phyloP scores from a whole-genome alignment of 2,888 invertebrate species.

The Punctoribates punctum region DNA sequence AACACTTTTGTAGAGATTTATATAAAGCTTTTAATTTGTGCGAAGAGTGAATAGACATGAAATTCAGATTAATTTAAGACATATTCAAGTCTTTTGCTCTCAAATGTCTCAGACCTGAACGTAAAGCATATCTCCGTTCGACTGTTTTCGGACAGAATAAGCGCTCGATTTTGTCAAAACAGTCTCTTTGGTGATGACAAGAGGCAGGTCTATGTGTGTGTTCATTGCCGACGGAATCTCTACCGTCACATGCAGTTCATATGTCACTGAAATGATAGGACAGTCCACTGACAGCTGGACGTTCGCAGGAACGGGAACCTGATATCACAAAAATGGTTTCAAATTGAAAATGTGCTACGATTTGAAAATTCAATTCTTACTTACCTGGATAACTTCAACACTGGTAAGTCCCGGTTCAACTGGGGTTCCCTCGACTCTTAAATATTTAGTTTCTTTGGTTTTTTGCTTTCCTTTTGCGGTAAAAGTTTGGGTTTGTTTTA shows the following conservation, averaged over 20 bases:
- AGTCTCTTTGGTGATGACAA: conserved; percentile 3
- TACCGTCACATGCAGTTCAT: conserved; percentile 15
- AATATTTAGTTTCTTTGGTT: conserved; percentile 6
- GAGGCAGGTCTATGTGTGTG: conserved; percentile 8
- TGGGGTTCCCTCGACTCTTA: not conserved
- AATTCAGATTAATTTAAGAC: too few relatives aligned
- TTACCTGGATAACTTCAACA: conserved; percentile 16
- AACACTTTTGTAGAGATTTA: too few relatives aligned
- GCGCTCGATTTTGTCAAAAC: not conserved
- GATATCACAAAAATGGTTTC: too few relatives aligned
- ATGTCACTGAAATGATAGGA: conserved; percentile 6
- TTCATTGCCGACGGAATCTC: conserved; percentile 6
- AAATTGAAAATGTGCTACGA: too few relatives aligned
- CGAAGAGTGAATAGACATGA: too few relatives aligned
- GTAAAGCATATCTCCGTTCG: conserved; percentile 1
- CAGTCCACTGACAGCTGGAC: not conserved
- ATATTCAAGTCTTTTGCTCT: too few relatives aligned
- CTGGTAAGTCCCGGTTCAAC: conserved; percentile 10
- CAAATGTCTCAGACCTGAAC: not conserved
- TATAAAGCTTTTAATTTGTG: too few relatives aligned
- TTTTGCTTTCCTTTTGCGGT: not conserved
- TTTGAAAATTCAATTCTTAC: too few relatives aligned
- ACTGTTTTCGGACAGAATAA: not conserved
- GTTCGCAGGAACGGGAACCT: conserved; percentile 26
- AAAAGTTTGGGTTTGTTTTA: conserved; percentile 5